These are phyloP conservation scores for Trinectes maculatus DNA, from an alignment of 2,113 vertebrate genomes.

Conservation along the genomic window DNA sequence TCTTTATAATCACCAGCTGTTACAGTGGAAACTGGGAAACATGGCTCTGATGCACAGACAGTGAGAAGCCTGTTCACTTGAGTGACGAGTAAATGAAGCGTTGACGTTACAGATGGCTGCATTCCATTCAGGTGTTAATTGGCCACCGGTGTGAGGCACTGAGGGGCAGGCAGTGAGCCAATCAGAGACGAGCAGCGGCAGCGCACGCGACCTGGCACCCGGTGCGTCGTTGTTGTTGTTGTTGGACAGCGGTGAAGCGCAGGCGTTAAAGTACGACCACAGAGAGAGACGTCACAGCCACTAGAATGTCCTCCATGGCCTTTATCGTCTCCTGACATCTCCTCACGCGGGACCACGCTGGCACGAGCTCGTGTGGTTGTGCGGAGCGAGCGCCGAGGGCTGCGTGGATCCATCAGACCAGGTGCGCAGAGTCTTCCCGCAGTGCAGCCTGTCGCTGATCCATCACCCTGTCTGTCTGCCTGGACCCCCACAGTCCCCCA, in stretches of 20 bases:
- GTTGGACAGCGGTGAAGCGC: conserved; percentile 14
- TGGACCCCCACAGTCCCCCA: conserved; percentile 24
- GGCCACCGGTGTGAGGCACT: not conserved
- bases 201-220: not conserved
- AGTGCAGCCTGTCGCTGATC: conserved; percentile 51
- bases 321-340: conserved; percentile 60
- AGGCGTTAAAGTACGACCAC: too few relatives aligned
- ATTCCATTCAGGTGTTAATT: conserved; percentile 21
- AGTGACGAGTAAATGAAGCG: conserved; percentile 21
- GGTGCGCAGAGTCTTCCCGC: conserved; percentile 53
- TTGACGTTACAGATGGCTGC: conserved; percentile 15
- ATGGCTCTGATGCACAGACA: too few relatives aligned
- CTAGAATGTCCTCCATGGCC: conserved; percentile 46
- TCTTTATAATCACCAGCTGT: too few relatives aligned
- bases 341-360: conserved; percentile 54
- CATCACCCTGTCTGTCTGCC: conserved; percentile 36
- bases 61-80: not conserved
- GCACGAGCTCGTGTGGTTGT: conserved; percentile 46
- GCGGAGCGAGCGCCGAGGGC: conserved; percentile 20
- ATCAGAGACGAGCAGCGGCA: conserved; percentile 2
- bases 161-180: conserved; percentile 8
- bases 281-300: conserved; percentile 22
- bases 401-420: conserved; percentile 40
- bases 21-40: too few relatives aligned
- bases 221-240: conserved; percentile 5